Evolutionary conservation across 2,888 invertebrate species (phyloP), one percentile per base, ranked within the genome.

Genomic region (Busseola fusca): DNA sequence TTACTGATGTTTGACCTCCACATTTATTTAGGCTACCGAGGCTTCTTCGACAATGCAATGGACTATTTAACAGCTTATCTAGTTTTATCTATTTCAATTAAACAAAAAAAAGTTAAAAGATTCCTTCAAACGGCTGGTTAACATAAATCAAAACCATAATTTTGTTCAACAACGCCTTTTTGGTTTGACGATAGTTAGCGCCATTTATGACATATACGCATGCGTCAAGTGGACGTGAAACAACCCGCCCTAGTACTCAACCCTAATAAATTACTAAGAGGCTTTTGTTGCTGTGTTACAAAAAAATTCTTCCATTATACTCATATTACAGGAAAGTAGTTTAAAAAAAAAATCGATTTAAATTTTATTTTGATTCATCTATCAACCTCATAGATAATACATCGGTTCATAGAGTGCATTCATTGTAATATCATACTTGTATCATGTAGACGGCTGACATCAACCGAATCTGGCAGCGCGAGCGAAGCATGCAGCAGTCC

Each of bases 391-490:
- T 3, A 16, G 3, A 4, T 21, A 1, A 60, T 27, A 62, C 21
- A 45, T 21, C 1, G 1, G 3, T 5, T 3, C 50, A 30, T n/a
- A n/a, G 3, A 42, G 6, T 64, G 2, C 4, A 34, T 52, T 52
- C 4, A 34, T 12, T n/a, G 0, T 66, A 14, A 54, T 64, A 30
- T 34, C 34, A 30, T 1, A 3, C 40, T 50, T 5, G 7, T 48
- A 7, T 25, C 1, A 4, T 18, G 0, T 91, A 91, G 95, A 88
- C 89, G 96, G 85, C 77, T 95, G 86, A 84, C 96, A 91, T 89
- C 95, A 93, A 97, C 97, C 16, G 98, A 98, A 85, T 97, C 97
- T 0, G 97, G 73, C 27, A 72, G 97, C 96, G 84, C 96, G 92
- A 83, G 93, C 94, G 92, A 93, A 69, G 86, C 90, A 6, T 96